phyloP scores from a whole-genome alignment of 2,888 invertebrate genomes.

The Minunthozetes semirufus region DNA sequence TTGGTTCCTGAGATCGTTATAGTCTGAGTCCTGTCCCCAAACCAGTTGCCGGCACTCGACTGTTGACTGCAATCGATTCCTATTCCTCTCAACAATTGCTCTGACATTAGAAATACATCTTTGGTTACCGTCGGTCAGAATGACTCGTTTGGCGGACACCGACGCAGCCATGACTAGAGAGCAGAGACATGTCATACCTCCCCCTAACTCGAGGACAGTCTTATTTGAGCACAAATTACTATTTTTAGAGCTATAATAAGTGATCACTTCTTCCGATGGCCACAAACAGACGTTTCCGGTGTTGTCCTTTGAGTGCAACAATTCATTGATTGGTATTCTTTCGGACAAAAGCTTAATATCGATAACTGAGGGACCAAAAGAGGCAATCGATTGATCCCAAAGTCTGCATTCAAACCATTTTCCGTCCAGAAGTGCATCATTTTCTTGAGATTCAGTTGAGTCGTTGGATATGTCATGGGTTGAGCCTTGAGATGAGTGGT shows the following conservation, averaged over 20 bases:
- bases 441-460: not conserved
- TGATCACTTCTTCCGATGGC: constrained; percentile 70
- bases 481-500: not conserved
- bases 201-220: constrained; percentile 68
- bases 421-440: constrained; percentile 27
- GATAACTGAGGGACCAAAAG: constrained; percentile 34
- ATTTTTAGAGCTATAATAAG: constrained; percentile 61
- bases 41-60: constrained; percentile 44
- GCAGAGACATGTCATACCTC: constrained; percentile 75
- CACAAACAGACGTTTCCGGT: constrained; percentile 72
- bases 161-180: constrained; percentile 59
- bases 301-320: constrained; percentile 57
- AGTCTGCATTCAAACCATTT: constrained; percentile 40
- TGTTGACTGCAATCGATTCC: not conserved
- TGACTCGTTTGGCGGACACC: constrained; percentile 60
- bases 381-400: constrained; percentile 38
- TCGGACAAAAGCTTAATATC: constrained; percentile 39
- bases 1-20: constrained; percentile 48
- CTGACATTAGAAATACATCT: constrained; percentile 59
- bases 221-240: constrained; percentile 59
- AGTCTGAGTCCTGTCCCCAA: constrained; percentile 46
- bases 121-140: constrained; percentile 71
- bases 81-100: constrained; percentile 34
- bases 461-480: not conserved
- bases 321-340: constrained; percentile 41